A percentile compares a stretch with the other conserved stretches of the same genome.
Conservation (phyloP, 2,797 vertebrate genomes). For the Myotis pilosus region DNA sequence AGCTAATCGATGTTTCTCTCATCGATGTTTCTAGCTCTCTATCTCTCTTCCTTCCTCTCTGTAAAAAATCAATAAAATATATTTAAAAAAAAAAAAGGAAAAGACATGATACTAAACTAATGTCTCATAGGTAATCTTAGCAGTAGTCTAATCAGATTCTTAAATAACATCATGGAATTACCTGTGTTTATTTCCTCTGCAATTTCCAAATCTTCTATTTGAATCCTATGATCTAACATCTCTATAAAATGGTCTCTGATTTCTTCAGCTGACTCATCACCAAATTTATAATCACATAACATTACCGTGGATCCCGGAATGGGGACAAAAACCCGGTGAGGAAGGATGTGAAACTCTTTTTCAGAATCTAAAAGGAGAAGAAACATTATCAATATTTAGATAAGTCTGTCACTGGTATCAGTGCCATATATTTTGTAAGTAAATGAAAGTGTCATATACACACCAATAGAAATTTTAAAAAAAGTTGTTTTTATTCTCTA, state of each 20-base stretch:
- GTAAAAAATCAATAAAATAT: too few relatives aligned
- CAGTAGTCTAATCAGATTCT: conserved; percentile 32
- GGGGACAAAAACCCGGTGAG: conserved; percentile 90
- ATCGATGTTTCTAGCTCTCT: too few relatives aligned
- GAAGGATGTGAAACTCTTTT: conserved; percentile 84
- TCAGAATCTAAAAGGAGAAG: conserved; percentile 72
- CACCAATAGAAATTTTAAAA: not conserved
- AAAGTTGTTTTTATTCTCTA: conserved; percentile 19
- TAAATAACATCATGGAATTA: conserved; percentile 68
- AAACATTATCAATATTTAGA: conserved; percentile 57
- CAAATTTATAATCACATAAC: conserved; percentile 94
- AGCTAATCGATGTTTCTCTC: too few relatives aligned
- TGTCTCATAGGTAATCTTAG: not conserved
- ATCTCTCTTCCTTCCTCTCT: too few relatives aligned
- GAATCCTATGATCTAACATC: conserved; percentile 89
- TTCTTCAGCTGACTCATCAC: conserved; percentile 88
- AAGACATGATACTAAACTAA: not conserved
- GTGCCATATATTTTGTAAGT: not conserved
- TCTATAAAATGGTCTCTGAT: conserved; percentile 90
- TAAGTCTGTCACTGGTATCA: conserved; percentile 10
- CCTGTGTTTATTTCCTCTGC: conserved; percentile 86
- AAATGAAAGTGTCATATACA: not conserved
- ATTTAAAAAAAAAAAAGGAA: too few relatives aligned
- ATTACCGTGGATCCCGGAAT: conserved; percentile 84
- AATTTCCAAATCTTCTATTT: conserved; percentile 86